Percentiles rank a stretch among this genome's conserved stretches.
phyloP scores from a whole-genome alignment of 2,888 invertebrate genomes.

The Blastobasis lacticolella region DNA sequence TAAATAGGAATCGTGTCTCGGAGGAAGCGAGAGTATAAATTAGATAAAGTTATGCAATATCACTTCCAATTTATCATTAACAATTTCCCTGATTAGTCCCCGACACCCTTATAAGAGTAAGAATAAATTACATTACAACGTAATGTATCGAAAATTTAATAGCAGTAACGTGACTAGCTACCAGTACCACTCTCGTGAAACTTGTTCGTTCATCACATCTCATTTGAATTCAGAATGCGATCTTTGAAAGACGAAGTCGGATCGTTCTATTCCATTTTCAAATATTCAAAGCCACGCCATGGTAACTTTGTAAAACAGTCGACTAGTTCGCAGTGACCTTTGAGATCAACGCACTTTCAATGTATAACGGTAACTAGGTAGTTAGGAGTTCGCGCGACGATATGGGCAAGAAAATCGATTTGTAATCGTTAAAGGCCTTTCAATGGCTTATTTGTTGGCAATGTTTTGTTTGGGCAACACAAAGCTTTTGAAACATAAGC shows the following conservation, averaged over 20 bases:
- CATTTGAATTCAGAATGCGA: too few species aligned
- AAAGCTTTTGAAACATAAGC: too few species aligned
- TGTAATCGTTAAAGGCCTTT: slow-evolving; percentile 4
- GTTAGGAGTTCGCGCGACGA: slow-evolving; percentile 25
- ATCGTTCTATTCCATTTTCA: slow-evolving; percentile 3
- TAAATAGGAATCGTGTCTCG: slow-evolving; percentile 18
- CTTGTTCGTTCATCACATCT: too few species aligned
- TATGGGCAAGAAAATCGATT: slow-evolving; percentile 32
- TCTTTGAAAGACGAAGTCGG: background rate
- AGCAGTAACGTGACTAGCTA: too few species aligned
- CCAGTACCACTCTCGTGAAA: too few species aligned
- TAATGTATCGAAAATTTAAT: too few species aligned
- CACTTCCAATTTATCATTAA: slow-evolving; percentile 20
- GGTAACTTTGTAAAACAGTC: slow-evolving; percentile 32
- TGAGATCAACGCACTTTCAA: slow-evolving; percentile 52
- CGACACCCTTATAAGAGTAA: background rate
- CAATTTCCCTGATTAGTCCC: slow-evolving; percentile 1
- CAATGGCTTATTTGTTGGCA: background rate
- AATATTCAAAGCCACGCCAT: slow-evolving; percentile 42
- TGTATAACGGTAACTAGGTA: slow-evolving; percentile 39
- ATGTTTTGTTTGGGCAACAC: background rate
- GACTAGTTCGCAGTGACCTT: slow-evolving; percentile 35
- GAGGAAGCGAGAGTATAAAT: slow-evolving; percentile 26
- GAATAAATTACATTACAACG: too few species aligned
- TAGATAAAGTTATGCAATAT: slow-evolving; percentile 28